Evolutionary conservation across 2,888 invertebrate species (phyloP), one percentile per base, ranked within the genome.

Genomic region (Chrysolina haemoptera): DNA sequence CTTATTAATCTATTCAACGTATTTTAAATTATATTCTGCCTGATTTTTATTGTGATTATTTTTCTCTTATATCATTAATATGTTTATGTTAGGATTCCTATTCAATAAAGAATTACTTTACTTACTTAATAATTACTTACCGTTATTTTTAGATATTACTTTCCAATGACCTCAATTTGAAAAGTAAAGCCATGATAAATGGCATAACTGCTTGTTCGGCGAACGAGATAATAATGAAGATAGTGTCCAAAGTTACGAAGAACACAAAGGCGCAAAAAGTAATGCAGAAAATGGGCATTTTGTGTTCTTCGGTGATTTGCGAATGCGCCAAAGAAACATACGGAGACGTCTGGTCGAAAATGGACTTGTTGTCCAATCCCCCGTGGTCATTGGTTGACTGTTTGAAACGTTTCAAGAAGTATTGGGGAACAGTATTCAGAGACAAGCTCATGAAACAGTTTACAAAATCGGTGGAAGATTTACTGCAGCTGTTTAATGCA

Each of bases 401-500:
- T 68, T 84, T 92, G 18, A 87, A 88, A 72, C 90, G 80, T 77
- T 86, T 92, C 78, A 87, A 90, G 70, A 90, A 90, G 82, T 92
- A 92, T 84, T 92, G 92, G 92, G 84, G 89, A 10, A 89, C 91
- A 0, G 90, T 92, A 12, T 92, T 92, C 87, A 88, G 85, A 74
- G 89, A 90, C 0, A 76, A 79, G 46, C 70, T 87, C 35, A 81
- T 86, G 72, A 88, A 87, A 74, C 86, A 87, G 40, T 85, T 81
- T 73, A 75, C 77, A 27, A 84, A 82, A 70, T 77, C 82, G 16
- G 76, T 87, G 14, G 82, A 86, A 12, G 81, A 85, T 71, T 80
- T 86, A 22, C 70, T 79, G 20, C 62, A 71, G 35, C 72, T 83
- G 71, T 63, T 85, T 18, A 76, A 76, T 16, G 75, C 67, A n/a